Evolutionary conservation across 2,113 vertebrate species (phyloP).

Genomic region (Grantiella picta): DNA sequence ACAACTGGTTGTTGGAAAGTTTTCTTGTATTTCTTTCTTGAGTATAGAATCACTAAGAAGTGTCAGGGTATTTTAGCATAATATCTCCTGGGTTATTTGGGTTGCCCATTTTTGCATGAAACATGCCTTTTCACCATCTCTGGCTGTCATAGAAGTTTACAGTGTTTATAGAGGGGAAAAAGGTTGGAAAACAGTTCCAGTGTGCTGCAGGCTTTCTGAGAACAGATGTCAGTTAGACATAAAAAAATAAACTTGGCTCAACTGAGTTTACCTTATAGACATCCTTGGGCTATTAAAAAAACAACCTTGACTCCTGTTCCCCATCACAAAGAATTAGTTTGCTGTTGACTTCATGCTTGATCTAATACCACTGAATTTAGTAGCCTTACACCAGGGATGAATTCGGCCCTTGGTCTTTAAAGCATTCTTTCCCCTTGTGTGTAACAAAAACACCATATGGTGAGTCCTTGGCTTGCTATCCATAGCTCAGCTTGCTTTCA

Average conservation of each 20-base stretch:
- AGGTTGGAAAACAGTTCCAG: neutral
- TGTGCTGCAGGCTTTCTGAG: conserved; percentile 25
- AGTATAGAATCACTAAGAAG: neutral
- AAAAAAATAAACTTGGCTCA: conserved; percentile 40
- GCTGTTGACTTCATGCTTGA: conserved; percentile 36
- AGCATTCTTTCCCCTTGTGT: conserved; percentile 24
- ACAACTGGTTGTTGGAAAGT: neutral
- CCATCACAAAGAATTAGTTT: conserved; percentile 15
- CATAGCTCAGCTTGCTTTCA: neutral
- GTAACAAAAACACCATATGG: conserved; percentile 61
- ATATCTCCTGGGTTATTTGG: neutral
- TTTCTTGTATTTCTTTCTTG: neutral
- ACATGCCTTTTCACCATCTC: neutral
- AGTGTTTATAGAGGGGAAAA: neutral
- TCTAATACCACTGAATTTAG: neutral
- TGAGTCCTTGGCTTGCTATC: conserved; percentile 46
- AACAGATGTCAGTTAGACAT: conserved; percentile 50
- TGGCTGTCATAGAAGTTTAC: neutral
- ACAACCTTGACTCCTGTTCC: neutral
- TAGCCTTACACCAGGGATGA: neutral
- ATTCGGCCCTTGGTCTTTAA: conserved; percentile 22
- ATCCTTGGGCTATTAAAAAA: conserved; percentile 26
- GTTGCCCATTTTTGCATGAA: neutral
- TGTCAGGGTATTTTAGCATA: neutral
- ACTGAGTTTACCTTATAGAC: conserved; percentile 30